Base-by-base conservation (phyloP, 2,797 vertebrate genomes). In the Acanthis flammea region DNA sequence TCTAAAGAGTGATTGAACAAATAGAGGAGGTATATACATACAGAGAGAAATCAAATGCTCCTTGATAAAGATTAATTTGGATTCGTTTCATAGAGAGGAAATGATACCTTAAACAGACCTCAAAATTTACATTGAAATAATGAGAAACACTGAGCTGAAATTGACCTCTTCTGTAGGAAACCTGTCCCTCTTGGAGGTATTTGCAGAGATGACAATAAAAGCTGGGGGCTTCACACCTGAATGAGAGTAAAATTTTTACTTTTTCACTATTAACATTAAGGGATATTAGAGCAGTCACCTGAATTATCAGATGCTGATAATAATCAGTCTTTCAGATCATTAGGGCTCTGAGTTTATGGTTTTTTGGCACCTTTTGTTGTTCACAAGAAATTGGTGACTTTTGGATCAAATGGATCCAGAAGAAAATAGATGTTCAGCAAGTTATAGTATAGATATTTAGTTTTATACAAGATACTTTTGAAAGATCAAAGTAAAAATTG, bases 121-220 rank as follows among this genome's bases (percentile, higher is more conserved):
- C 45, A 75, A 71, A 67, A 47, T 79, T 91, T 15, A 41, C 4
- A 39, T 13, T 61, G 35, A 84, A 78, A 22, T 60, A 60, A 23
- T 77, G 33, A 85, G 44, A 83, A 66, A 3, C 24, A 25, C 6
- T 58, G 51, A 80, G 7, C n/a, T 12, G 18, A 74, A 53, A 41
- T 37, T 31, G 41, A 35, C 50, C 3, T 57, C 10, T 22, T 39
- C 44, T 31, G 6, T 35, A 24, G 61, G 42, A 90, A 85, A 75
- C 0, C 4, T 68, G 42, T 41, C 21, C 3, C 1, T 1, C 27
- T 73, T 10, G 35, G 41, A 72, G 25, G 4, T 48, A 37, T 51
- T 65, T 25, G 25, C 7, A 53, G 21, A 35, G 6, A 0, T 72
- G 25, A 25, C 17, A 72, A 35, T 37, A 44, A 60, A 75, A 57